Evolutionary conservation across 2,797 vertebrate species (phyloP), one percentile per base, ranked within the genome.

Genomic region (Prionace glauca): DNA sequence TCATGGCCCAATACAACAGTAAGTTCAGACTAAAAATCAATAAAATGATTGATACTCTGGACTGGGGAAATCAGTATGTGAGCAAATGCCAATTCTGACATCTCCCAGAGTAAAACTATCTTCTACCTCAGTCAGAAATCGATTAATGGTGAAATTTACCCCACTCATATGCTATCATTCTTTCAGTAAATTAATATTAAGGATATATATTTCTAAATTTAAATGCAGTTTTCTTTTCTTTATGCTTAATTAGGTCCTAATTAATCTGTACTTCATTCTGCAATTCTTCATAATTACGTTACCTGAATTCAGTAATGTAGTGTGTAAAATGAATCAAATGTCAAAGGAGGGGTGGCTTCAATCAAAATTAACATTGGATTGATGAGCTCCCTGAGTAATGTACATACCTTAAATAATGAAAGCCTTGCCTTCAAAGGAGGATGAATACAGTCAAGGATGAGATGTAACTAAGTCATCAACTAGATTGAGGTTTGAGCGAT

Each of bases 281-380:
- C 16, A 91, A 90, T 90, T 90, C 60, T 91, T 91, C 88, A 91
- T 91, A 62, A 65, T 91, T 91, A 65, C 41, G 45, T 91, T 91
- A 65, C 32, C 60, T 65, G 88, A 91, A 65, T 16, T 91, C 60
- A 65, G 20, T 91, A 91, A 91, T 65, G 60, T 36, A 32, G 29
- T n/a, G 8, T 65, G 16, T 32, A 62, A 16, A 65, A n/a, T 65
- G 88, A 91, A 36, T 65, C 60, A 65, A 91, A 65, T 62, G 88
- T 65, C 60, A 91, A 91, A n/a, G 26, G 36, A 22, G 7, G 18
- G 79, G 18, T 84, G 18, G 32, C 14, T n/a, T 65, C 60, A 65
- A 22, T 91, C 60, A n/a, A 62, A 91, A 91, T 91, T 32, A n/a
- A 65, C 20, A 65, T 20, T 22, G 41, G 36, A 84, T 41, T 84